These are phyloP conservation scores for Cercocebus atys DNA, from an alignment of 2,113 vertebrate genomes.

Conservation along the genomic window DNA sequence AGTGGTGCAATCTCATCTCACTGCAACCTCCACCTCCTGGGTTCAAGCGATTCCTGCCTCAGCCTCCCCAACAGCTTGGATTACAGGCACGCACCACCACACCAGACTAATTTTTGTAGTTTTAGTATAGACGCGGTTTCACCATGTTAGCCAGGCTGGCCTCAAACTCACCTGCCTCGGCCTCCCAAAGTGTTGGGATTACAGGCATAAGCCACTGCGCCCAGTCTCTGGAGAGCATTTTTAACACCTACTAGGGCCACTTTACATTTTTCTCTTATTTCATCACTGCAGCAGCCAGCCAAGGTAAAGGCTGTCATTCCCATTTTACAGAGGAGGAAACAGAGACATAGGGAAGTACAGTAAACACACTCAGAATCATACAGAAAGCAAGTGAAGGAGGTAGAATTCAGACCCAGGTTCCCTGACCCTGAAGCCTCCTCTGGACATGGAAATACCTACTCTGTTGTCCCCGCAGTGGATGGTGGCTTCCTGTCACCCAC, in stretches of 20 bases:
- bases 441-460: accelerated
- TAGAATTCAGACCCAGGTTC: background rate
- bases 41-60: too few species aligned
- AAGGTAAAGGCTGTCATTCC: too few species aligned
- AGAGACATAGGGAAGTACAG: background rate
- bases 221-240: background rate
- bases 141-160: too few species aligned
- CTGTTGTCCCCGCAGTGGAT: background rate
- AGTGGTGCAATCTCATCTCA: too few species aligned
- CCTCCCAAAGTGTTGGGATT: too few species aligned
- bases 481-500: accelerated
- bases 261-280: background rate
- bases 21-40: too few species aligned
- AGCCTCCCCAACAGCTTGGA: too few species aligned
- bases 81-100: too few species aligned
- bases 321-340: background rate
- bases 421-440: background rate
- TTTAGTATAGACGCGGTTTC: too few species aligned
- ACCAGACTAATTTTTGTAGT: too few species aligned
- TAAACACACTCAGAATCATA: background rate
- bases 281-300: background rate
- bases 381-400: background rate
- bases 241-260: background rate
- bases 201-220: too few species aligned
- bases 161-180: too few species aligned